Base-by-base conservation (phyloP, 2,113 vertebrate genomes). In the Cervus canadensis region DNA sequence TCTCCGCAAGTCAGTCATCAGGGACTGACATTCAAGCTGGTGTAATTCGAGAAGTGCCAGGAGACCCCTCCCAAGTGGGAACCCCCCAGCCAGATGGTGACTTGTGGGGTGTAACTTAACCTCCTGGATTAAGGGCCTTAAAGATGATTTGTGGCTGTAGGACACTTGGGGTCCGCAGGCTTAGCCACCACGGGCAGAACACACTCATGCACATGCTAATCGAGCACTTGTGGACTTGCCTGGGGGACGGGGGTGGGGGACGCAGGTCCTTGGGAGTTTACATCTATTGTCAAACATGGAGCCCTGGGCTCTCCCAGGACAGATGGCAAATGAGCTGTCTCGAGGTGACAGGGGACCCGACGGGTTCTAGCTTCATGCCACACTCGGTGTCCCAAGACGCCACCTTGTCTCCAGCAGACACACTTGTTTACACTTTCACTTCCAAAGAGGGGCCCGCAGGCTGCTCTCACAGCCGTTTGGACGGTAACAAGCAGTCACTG, bases 71-170 rank as follows among this genome's bases (percentile, higher is more conserved):
- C 56, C 78, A 50, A 2, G 3, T 1, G 71, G 95, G 78, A 91
- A 76, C 43, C 87, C 83, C 81, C 62, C 40, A 79, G 93, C 91
- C 98, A 98, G 97, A 94, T 98, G 98, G 97, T 91, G 97, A 56
- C 81, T 93, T 87, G 62, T 17, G 54, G 85, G 45, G 12, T 84
- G 95, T 96, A 98, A 98, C 48, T 93, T 97, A 93, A 36, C 71
- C 57, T 43, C 62, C 33, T 28, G 81, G 95, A 96, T 94, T 91
- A 92, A 95, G 56, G 36, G 88, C 45, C 59, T 93, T 87, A 28
- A 59, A 87, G 74, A 54, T 81, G 50, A 74, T 82, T 14, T 28
- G 40, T 71, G 76, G 82, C 88, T 50, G 5, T 40, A 26, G 43
- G 57, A 54, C 50, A 79, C 36, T 87, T 16, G 30, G 88, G 36